Conservation (phyloP, 2,888 invertebrate species). For the Timema podura region DNA sequence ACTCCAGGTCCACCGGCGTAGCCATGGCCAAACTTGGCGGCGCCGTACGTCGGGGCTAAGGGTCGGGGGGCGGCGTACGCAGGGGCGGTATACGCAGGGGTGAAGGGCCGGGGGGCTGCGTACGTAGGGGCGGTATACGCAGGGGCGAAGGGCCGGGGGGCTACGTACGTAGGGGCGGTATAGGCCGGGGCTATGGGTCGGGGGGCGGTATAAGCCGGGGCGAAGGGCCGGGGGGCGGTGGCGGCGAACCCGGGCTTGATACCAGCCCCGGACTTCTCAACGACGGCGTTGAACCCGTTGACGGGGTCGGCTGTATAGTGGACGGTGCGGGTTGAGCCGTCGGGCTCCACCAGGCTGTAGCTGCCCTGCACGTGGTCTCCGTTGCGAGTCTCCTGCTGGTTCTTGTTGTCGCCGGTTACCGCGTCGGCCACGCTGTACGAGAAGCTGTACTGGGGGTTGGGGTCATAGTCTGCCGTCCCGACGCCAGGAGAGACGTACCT, state of each 20-base stretch:
- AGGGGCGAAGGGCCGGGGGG: too few relatives aligned
- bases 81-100: background rate
- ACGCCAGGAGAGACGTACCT: too few relatives aligned
- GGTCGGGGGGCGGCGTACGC: too few relatives aligned
- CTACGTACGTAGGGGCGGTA: background rate
- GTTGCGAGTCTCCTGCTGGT: conserved; percentile 24
- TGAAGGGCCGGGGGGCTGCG: background rate
- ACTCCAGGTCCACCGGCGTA: too few relatives aligned
- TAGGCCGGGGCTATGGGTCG: background rate
- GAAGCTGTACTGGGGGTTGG: conserved; percentile 26
- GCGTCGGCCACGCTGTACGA: conserved; percentile 26
- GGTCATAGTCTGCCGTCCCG: conserved; percentile 10
- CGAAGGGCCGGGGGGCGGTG: background rate
- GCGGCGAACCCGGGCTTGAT: background rate
- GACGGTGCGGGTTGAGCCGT: conserved; percentile 24
- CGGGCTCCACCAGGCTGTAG: conserved; percentile 26
- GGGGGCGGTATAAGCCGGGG: background rate
- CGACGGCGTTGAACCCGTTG: conserved; percentile 29
- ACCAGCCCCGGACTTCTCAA: conserved; percentile 15
- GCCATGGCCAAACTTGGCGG: too few relatives aligned
- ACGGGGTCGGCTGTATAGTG: conserved; percentile 25
- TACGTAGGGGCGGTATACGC: background rate
- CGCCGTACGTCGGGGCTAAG: too few relatives aligned
- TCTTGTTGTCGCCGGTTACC: conserved; percentile 24
- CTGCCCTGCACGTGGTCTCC: conserved; percentile 25